Evolutionary conservation across 2,797 vertebrate species (phyloP).

Genomic region (Phyllotis vaccarum): DNA sequence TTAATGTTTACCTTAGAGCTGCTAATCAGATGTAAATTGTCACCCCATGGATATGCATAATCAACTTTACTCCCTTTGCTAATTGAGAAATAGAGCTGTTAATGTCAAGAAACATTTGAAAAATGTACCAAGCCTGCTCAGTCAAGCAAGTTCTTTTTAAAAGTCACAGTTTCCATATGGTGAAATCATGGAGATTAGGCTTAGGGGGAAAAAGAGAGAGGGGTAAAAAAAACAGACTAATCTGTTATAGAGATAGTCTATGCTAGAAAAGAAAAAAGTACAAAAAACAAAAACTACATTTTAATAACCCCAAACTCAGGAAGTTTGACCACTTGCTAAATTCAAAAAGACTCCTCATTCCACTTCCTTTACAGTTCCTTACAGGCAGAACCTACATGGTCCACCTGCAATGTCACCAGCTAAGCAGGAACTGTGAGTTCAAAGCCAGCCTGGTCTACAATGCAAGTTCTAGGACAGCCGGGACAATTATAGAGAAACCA

Average conservation of each 20-base stretch:
- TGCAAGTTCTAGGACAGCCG: neutral
- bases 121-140: constrained; percentile 75
- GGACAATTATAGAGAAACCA: neutral
- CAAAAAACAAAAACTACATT: neutral
- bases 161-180: constrained; percentile 82
- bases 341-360: constrained; percentile 59
- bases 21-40: constrained; percentile 84
- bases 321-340: constrained; percentile 15
- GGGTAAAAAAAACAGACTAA: neutral
- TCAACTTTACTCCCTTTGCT: constrained; percentile 86
- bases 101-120: constrained; percentile 85
- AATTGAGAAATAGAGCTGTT: constrained; percentile 86
- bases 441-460: neutral
- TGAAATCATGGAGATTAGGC: constrained; percentile 76
- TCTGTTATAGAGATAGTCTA: constrained; percentile 62
- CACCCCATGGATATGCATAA: constrained; percentile 83
- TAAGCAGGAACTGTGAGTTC: neutral
- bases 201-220: neutral
- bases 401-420: neutral
- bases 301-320: constrained; percentile 48
- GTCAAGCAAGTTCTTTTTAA: constrained; percentile 73
- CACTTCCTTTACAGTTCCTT: neutral
- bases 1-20: constrained; percentile 82
- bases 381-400: neutral
- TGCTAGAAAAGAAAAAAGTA: constrained; percentile 55